Evolutionary conservation across 2,888 invertebrate genomes (phyloP).

Genomic region (Liposcelis brunnea): DNA sequence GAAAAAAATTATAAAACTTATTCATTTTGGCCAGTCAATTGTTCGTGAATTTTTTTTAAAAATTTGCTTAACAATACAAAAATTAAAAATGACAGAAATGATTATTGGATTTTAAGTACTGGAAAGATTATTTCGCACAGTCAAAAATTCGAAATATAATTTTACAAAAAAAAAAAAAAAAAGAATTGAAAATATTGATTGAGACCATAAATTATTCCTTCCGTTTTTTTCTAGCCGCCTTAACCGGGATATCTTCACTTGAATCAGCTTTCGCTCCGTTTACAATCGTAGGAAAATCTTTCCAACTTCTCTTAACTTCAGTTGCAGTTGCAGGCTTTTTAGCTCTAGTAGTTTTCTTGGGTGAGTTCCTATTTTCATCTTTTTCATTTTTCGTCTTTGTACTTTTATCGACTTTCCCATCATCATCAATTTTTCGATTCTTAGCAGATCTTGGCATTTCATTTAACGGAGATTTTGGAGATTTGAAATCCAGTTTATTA

Average conservation of each 20-base stretch:
- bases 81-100: too few species aligned
- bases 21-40: too few species aligned
- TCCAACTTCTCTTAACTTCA: constrained; percentile 15
- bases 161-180: too few species aligned
- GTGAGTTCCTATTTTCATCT: neutral
- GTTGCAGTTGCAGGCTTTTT: constrained; percentile 3
- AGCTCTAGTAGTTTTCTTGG: constrained; percentile 1
- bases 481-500: constrained; percentile 41
- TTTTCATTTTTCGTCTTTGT: constrained; percentile 3
- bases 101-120: too few species aligned
- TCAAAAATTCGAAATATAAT: too few species aligned
- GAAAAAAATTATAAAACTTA: too few species aligned
- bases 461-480: constrained; percentile 14
- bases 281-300: constrained; percentile 15
- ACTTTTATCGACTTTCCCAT: neutral
- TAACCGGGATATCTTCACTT: neutral
- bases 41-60: too few species aligned
- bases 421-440: constrained; percentile 2
- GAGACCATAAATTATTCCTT: too few species aligned
- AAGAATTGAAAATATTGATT: too few species aligned
- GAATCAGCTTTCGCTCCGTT: neutral
- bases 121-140: too few species aligned
- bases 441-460: neutral
- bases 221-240: too few species aligned
- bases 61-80: too few species aligned